A percentile compares a stretch with the other conserved stretches of the same genome.
These are phyloP conservation scores for Nezara viridula DNA, from an alignment of 2,888 invertebrate species.

Conservation along the genomic window DNA sequence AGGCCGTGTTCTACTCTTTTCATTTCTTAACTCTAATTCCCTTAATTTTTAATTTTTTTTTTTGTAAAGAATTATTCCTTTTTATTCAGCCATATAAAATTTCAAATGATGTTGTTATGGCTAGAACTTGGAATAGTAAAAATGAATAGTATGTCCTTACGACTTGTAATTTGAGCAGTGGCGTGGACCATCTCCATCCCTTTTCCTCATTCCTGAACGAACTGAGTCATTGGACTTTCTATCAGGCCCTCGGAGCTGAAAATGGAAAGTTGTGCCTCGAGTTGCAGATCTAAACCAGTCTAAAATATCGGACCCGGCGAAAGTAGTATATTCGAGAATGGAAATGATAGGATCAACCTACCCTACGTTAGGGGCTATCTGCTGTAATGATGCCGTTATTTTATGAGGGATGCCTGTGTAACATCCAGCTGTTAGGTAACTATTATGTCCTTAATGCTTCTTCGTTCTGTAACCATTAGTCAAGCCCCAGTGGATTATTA, in stretches of 20 bases:
- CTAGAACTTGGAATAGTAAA: too few relatives aligned
- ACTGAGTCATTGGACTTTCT: constrained; percentile 27
- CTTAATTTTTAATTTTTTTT: too few relatives aligned
- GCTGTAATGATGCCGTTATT: not conserved
- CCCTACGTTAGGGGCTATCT: not conserved
- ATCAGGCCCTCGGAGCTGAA: not conserved
- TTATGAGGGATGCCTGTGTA: constrained; percentile 1
- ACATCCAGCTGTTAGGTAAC: constrained; percentile 10
- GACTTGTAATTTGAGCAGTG: not conserved
- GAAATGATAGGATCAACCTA: not conserved
- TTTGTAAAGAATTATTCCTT: too few relatives aligned
- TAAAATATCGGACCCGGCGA: constrained; percentile 12
- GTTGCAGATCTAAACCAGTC: constrained; percentile 10
- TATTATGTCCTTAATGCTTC: not conserved
- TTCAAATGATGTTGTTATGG: too few relatives aligned
- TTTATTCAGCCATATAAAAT: too few relatives aligned
- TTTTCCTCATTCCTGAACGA: constrained; percentile 1
- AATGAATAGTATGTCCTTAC: too few relatives aligned
- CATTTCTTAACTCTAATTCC: too few relatives aligned
- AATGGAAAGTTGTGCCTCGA: constrained; percentile 1
- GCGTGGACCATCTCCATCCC: not conserved
- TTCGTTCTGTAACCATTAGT: not conserved
- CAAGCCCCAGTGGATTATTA: not conserved
- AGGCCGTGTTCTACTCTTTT: too few relatives aligned
- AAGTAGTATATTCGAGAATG: constrained; percentile 27